Percentiles rank a stretch among this genome's conserved stretches.
Conservation (phyloP, 2,888 invertebrate genomes). For the Ligdia adustata region DNA sequence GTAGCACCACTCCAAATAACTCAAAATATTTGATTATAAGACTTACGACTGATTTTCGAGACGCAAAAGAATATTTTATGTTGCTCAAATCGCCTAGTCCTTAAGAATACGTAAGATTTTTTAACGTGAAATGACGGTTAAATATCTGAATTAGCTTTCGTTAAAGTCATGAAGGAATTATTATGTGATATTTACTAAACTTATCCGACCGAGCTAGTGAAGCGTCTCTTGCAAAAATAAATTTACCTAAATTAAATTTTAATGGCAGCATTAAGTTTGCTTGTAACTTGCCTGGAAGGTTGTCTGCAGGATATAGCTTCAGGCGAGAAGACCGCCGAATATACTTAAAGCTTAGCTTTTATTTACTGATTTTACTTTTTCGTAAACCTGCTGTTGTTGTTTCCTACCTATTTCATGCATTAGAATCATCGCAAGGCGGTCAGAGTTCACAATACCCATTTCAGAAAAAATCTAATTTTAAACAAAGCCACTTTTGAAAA, state of each 20-base stretch:
- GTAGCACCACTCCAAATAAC: conserved; percentile 24
- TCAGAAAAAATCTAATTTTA: conserved; percentile 31
- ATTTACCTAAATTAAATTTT: too few species aligned
- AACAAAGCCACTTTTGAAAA: conserved; percentile 32
- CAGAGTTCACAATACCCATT: conserved; percentile 14
- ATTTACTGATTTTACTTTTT: neutral
- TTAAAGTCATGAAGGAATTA: too few species aligned
- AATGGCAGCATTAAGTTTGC: too few species aligned
- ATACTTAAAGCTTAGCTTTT: too few species aligned
- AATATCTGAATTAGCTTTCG: too few species aligned
- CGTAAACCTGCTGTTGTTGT: neutral
- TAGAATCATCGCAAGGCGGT: neutral
- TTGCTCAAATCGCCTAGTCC: neutral
- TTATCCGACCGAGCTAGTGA: too few species aligned
- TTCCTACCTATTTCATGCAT: neutral
- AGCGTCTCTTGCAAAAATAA: too few species aligned
- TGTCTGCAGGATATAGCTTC: too few species aligned
- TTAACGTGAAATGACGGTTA: too few species aligned
- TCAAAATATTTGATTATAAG: conserved; percentile 26
- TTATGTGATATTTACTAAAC: too few species aligned
- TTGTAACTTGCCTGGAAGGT: too few species aligned
- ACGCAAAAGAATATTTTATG: conserved; percentile 18
- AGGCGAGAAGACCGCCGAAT: too few species aligned
- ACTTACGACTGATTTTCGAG: conserved; percentile 15
- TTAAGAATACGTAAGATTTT: conserved; percentile 5